These are phyloP conservation scores for Brachymystax lenok DNA, from an alignment of 2,797 vertebrate genomes.

Conservation along the genomic window DNA sequence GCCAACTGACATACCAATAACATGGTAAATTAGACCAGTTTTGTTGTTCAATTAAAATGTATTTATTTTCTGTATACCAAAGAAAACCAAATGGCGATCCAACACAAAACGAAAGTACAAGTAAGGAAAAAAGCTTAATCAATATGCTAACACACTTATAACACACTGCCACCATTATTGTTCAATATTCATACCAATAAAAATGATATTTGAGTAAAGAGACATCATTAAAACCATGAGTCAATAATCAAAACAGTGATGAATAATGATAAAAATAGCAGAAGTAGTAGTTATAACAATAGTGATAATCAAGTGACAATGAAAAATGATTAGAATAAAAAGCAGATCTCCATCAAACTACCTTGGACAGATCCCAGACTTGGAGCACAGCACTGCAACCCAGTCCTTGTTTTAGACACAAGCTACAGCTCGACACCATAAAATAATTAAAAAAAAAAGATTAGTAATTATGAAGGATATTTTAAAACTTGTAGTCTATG, in stretches of 20 bases:
- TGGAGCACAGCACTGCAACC: conserved; percentile 56
- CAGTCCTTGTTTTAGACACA: conserved; percentile 74
- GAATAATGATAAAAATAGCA: conserved; percentile 73
- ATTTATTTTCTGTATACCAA: conserved; percentile 84
- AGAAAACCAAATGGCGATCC: conserved; percentile 82
- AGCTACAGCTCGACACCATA: conserved; percentile 71
- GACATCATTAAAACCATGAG: conserved; percentile 77
- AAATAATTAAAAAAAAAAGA: conserved; percentile 25
- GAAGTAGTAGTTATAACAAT: conserved; percentile 84
- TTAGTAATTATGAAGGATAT: conserved; percentile 43
- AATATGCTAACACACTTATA: conserved; percentile 80
- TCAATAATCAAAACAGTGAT: conserved; percentile 82
- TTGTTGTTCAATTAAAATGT: conserved; percentile 77
- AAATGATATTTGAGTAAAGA: conserved; percentile 69
- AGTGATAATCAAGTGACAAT: conserved; percentile 85
- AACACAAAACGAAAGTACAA: conserved; percentile 84
- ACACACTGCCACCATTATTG: conserved; percentile 82
- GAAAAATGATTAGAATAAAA: conserved; percentile 76
- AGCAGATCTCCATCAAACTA: conserved; percentile 80
- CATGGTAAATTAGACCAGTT: conserved; percentile 22
- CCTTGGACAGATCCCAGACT: conserved; percentile 78
- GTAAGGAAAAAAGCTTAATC: conserved; percentile 80
- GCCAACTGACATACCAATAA: background rate
- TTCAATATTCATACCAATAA: conserved; percentile 80
- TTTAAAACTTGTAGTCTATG: conserved; percentile 40